Conservation (phyloP, 2,797 vertebrate genomes). For the Chelon labrosus region DNA sequence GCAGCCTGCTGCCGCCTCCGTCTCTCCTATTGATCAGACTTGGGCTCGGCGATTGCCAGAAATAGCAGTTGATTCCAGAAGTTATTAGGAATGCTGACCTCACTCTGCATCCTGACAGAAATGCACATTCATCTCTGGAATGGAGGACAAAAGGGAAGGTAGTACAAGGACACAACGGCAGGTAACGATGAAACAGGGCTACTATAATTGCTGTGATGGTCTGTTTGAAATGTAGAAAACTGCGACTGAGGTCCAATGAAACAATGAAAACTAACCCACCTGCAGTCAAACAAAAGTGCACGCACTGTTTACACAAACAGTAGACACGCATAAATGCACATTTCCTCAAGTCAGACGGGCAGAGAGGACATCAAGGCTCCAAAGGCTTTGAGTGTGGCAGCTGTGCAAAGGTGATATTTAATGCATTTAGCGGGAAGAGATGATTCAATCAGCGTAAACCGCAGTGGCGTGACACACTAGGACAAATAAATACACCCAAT, state of each 20-base stretch:
- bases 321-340: neutral
- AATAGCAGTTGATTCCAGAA: constrained; percentile 71
- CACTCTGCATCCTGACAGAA: constrained; percentile 56
- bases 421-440: constrained; percentile 43
- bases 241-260: constrained; percentile 1
- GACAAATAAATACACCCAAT: constrained; percentile 50
- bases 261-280: neutral
- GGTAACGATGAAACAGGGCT: constrained; percentile 11
- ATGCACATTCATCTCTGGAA: constrained; percentile 27
- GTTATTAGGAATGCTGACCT: constrained; percentile 63
- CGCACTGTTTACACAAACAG: neutral
- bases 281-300: constrained; percentile 1
- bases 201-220: neutral
- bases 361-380: neutral
- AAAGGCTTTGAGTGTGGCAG: constrained; percentile 45
- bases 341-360: constrained; percentile 10
- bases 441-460: constrained; percentile 54
- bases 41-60: constrained; percentile 65
- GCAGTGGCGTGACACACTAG: constrained; percentile 15
- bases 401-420: constrained; percentile 59
- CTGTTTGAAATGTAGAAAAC: constrained; percentile 12
- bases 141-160: constrained; percentile 36
- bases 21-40: constrained; percentile 75
- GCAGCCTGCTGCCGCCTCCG: constrained; percentile 67
- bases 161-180: constrained; percentile 4